Conservation (phyloP, 64 coral and sea anemone species). For the Montipora efflorescens region DNA sequence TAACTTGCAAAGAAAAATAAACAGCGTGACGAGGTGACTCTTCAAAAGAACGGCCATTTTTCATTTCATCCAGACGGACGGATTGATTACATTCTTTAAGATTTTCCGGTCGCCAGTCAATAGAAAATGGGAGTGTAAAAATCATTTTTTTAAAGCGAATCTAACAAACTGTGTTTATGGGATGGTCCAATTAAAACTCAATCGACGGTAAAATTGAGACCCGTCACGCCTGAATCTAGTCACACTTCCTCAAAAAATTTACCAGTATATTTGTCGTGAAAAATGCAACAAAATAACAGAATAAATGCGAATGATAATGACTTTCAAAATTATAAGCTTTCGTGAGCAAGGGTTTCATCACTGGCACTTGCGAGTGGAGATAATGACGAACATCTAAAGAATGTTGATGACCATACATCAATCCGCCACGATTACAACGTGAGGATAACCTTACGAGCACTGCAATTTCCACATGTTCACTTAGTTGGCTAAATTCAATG, state of each 20-base stretch:
- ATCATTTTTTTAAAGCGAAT: background rate
- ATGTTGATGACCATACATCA: background rate
- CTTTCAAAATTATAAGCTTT: background rate
- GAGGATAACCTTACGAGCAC: no score
- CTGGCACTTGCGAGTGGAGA: background rate
- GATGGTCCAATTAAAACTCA: background rate
- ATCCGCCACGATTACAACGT: background rate
- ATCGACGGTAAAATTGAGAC: background rate
- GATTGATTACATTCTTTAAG: no score
- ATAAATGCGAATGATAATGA: no score
- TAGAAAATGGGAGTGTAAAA: background rate
- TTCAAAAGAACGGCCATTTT: no score
- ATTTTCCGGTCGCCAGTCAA: no score
- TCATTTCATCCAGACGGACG: no score
- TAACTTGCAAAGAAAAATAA: no score
- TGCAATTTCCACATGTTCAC: background rate
- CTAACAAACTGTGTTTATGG: background rate
- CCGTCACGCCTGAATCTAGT: background rate
- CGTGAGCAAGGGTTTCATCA: background rate
- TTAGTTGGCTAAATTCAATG: background rate
- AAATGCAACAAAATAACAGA: background rate
- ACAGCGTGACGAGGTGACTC: no score
- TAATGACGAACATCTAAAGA: conserved; percentile 25
- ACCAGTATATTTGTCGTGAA: conserved; percentile 7
- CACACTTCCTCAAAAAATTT: background rate